Evolutionary conservation across 2,797 vertebrate genomes (phyloP).

Genomic region (Balearica regulorum): DNA sequence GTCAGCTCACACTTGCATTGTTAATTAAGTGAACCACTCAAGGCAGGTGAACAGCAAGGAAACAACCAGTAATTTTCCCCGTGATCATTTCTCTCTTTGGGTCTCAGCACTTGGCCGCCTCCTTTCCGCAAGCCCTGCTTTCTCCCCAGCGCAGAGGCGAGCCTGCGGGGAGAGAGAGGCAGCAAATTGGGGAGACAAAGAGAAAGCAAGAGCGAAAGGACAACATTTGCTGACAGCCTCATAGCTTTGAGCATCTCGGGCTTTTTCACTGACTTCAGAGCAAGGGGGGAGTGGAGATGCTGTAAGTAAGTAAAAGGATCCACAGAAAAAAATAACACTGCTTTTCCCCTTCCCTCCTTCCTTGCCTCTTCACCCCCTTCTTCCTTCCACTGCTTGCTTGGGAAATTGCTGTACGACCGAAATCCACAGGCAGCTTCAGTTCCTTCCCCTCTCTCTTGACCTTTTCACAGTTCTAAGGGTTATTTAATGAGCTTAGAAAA

Average conservation of each 20-base stretch:
- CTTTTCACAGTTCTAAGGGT: slow-evolving; percentile 54
- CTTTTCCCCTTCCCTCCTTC: neutral
- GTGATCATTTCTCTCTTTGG: neutral
- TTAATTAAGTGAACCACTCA: slow-evolving; percentile 51
- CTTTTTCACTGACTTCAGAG: neutral
- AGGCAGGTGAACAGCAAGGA: neutral
- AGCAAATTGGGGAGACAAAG: too few species aligned
- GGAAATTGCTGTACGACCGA: neutral
- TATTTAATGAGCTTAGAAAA: slow-evolving; percentile 65
- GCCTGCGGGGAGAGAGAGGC: too few species aligned
- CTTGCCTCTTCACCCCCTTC: neutral
- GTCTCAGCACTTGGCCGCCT: neutral
- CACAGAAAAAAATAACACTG: neutral
- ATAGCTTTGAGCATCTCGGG: neutral
- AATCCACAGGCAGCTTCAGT: slow-evolving; percentile 43
- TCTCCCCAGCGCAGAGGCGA: neutral
- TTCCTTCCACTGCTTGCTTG: neutral
- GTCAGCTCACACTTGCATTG: neutral
- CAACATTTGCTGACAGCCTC: neutral
- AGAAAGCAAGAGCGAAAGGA: neutral
- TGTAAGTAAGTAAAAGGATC: neutral
- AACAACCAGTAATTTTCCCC: slow-evolving; percentile 8
- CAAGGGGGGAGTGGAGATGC: neutral
- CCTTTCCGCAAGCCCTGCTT: neutral
- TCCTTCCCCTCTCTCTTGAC: slow-evolving; percentile 50